Evolutionary conservation across 2,888 invertebrate species (phyloP).

Genomic region (Drosophila macrothrix): DNA sequence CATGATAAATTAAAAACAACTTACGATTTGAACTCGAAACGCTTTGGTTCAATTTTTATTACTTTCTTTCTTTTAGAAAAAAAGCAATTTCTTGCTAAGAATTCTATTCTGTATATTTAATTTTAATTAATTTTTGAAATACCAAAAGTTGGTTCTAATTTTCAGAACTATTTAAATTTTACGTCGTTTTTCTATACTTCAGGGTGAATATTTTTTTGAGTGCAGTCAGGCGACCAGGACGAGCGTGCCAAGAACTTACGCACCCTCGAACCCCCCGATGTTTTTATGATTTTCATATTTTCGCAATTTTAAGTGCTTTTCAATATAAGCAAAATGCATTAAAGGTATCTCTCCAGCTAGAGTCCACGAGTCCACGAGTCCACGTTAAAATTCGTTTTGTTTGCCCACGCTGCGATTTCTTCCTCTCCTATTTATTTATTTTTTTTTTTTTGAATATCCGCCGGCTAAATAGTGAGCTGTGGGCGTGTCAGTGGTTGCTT

Average conservation of each 20-base stretch:
- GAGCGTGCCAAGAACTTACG: constrained; percentile 23
- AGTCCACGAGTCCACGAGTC: constrained; percentile 16
- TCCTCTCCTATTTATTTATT: no score
- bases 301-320: constrained; percentile 75
- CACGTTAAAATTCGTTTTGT: constrained; percentile 18
- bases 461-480: constrained; percentile 29
- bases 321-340: constrained; percentile 77
- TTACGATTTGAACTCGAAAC: not conserved
- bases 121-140: no score
- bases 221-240: constrained; percentile 16
- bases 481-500: constrained; percentile 31
- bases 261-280: constrained; percentile 11
- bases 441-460: constrained; percentile 30
- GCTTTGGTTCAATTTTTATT: not conserved
- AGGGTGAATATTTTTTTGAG: not conserved
- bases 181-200: not conserved
- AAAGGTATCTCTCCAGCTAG: constrained; percentile 62
- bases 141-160: not conserved
- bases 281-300: constrained; percentile 76
- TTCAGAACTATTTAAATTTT: not conserved
- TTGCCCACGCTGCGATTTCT: constrained; percentile 40
- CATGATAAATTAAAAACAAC: not conserved
- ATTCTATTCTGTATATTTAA: not conserved
- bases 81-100: rapidly evolving
- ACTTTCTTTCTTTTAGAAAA: not conserved